phyloP scores from a whole-genome alignment of 2,113 vertebrate species.

The Solenodon paradoxus region DNA sequence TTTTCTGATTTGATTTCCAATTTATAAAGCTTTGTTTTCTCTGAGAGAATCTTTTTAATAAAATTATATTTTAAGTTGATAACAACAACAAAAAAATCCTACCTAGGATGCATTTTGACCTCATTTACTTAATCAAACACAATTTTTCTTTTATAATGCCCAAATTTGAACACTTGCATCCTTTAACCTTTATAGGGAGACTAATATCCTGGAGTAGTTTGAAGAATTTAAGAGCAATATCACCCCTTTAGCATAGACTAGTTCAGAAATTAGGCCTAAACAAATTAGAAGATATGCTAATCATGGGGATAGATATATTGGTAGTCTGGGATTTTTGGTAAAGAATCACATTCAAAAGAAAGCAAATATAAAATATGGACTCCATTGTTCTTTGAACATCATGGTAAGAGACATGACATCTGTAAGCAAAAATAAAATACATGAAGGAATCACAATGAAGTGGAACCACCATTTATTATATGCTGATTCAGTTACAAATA shows the following conservation, averaged over 20 bases:
- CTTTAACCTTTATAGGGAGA: too few species aligned
- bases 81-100: too few species aligned
- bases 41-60: too few species aligned
- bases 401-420: not conserved
- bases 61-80: too few species aligned
- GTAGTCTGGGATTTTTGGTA: not conserved
- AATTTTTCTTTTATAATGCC: too few species aligned
- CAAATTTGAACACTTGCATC: too few species aligned
- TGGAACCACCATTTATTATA: not conserved
- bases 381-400: not conserved
- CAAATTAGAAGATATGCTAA: not conserved
- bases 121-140: too few species aligned
- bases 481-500: not conserved
- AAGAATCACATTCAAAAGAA: not conserved
- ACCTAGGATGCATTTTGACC: too few species aligned
- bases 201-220: too few species aligned
- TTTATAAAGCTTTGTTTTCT: too few species aligned
- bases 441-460: not conserved
- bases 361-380: not conserved
- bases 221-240: not conserved
- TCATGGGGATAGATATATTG: not conserved
- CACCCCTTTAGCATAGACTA: not conserved
- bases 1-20: too few species aligned
- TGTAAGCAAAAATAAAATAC: not conserved
- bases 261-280: not conserved